These are phyloP conservation scores for Microtus richardsoni DNA, from an alignment of 2,113 vertebrate species.

Conservation along the genomic window DNA sequence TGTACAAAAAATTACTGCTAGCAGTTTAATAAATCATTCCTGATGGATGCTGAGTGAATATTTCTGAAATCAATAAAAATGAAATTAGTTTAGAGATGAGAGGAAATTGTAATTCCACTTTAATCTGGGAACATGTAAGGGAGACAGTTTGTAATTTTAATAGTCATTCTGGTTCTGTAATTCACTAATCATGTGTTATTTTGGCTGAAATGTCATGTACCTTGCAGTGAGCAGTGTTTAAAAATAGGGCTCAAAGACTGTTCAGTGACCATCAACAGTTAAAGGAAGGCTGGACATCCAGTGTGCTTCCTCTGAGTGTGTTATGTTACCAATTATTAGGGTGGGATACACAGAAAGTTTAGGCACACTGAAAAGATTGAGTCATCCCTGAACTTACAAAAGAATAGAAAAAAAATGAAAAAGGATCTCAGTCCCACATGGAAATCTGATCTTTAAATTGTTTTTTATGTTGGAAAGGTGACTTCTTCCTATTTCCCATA, in stretches of 20 bases:
- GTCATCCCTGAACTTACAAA: neutral
- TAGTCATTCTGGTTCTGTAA: neutral
- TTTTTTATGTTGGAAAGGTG: neutral
- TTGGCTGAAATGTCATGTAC: neutral
- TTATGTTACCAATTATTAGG: neutral
- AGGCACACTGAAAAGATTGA: neutral
- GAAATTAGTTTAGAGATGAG: neutral
- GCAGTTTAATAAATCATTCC: neutral
- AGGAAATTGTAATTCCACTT: conserved; percentile 3
- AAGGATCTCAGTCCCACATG: rapidly evolving
- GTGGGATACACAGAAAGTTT: neutral
- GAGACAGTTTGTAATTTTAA: conserved; percentile 34
- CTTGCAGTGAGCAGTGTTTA: neutral
- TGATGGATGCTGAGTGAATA: neutral
- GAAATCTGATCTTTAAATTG: neutral
- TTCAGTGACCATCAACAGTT: neutral
- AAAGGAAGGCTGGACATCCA: neutral
- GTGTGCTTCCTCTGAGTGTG: neutral
- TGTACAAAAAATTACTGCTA: neutral
- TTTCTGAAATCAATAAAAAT: conserved; percentile 29
- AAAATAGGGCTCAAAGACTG: neutral
- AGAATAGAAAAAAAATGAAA: no score
- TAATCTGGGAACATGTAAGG: neutral
- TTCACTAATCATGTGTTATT: neutral
- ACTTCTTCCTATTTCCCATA: neutral